phyloP scores from a whole-genome alignment of 2,797 vertebrate genomes.

The Pterois miles region DNA sequence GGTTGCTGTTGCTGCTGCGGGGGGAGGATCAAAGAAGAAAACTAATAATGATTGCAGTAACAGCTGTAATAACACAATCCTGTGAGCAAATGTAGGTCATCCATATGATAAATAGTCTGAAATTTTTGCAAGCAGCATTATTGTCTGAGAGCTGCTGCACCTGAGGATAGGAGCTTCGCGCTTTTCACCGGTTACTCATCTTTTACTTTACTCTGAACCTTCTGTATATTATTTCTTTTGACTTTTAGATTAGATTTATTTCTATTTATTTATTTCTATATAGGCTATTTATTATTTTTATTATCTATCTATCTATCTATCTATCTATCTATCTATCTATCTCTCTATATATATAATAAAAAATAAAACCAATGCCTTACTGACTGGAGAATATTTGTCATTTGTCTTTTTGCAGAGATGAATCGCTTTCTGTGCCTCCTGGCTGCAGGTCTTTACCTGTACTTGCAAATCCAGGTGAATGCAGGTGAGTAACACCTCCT shows the following conservation, averaged over 20 bases:
- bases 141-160: background rate
- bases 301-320: no score
- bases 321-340: no score
- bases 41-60: background rate
- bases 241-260: background rate
- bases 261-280: background rate
- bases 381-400: background rate
- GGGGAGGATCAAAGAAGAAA: no score
- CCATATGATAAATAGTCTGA: background rate
- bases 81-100: no score
- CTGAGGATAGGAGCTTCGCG: background rate
- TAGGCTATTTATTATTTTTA: background rate
- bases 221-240: background rate
- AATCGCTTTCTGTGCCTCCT: conserved; percentile 41
- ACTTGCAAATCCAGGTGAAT: conserved; percentile 25
- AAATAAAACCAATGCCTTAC: background rate
- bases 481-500: conserved; percentile 39
- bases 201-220: background rate
- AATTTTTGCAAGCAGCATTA: background rate
- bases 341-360: background rate
- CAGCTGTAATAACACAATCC: background rate
- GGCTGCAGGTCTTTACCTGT: conserved; percentile 38
- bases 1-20: background rate
- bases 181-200: background rate
- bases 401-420: conserved; percentile 56